These are phyloP conservation scores for Puffinus mauretanicus DNA, from an alignment of 2,113 vertebrate species.

Conservation along the genomic window DNA sequence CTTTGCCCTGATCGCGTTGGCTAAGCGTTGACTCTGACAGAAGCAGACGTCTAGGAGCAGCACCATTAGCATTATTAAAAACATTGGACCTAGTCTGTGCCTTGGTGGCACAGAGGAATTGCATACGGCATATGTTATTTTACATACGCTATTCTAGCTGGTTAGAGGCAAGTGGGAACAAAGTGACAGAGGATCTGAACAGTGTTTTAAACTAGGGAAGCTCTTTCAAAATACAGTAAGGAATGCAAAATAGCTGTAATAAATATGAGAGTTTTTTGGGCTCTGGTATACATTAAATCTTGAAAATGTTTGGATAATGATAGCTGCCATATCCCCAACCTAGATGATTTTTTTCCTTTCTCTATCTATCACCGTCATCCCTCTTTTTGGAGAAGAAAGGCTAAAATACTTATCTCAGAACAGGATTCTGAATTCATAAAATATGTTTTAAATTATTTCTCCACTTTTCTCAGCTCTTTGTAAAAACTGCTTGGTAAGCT, in stretches of 20 bases:
- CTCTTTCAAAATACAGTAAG: background rate
- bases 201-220: background rate
- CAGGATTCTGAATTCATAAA: background rate
- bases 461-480: background rate
- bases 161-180: background rate
- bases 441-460: background rate
- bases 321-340: background rate
- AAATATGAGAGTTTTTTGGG: background rate
- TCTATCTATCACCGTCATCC: background rate
- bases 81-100: background rate
- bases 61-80: background rate
- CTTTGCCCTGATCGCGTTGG: background rate
- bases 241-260: background rate
- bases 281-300: background rate
- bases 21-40: background rate
- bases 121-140: background rate
- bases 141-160: background rate
- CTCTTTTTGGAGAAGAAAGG: background rate
- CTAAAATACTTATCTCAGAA: constrained; percentile 27
- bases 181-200: background rate
- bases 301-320: background rate
- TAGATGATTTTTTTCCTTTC: background rate
- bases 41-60: background rate
- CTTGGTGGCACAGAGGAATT: background rate
- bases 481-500: background rate